phyloP scores from a whole-genome alignment of 2,888 invertebrate species.

The Morpho helenor region DNA sequence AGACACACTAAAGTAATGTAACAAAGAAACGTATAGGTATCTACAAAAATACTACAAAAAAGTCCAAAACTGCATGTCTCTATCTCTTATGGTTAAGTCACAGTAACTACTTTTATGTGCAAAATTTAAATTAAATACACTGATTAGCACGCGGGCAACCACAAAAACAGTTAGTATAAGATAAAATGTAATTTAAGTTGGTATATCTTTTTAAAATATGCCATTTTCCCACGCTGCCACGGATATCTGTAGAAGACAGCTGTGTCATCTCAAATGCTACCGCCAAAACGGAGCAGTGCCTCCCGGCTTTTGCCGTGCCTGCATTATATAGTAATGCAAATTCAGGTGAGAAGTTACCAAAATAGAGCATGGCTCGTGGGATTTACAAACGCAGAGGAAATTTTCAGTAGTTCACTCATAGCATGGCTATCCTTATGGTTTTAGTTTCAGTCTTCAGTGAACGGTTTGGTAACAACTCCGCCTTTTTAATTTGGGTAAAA shows the following conservation, averaged over 20 bases:
- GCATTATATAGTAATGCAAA: conserved; percentile 68
- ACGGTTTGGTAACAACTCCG: conserved; percentile 1
- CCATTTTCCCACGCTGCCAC: conserved; percentile 50
- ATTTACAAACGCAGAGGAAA: not conserved
- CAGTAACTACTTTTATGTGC: too few species aligned
- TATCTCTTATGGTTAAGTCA: too few species aligned
- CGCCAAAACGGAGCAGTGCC: conserved; percentile 65
- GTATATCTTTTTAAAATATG: conserved; percentile 3
- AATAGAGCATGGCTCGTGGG: conserved; percentile 45
- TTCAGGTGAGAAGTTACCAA: conserved; percentile 73
- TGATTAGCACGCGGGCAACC: too few species aligned
- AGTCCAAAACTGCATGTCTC: too few species aligned
- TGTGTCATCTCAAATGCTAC: conserved; percentile 70
- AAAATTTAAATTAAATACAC: too few species aligned
- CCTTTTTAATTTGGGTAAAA: not conserved
- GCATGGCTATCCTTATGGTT: conserved; percentile 11
- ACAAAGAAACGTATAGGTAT: too few species aligned
- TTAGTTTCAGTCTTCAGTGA: not conserved
- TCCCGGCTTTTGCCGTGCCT: conserved; percentile 65
- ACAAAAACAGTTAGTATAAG: too few species aligned
- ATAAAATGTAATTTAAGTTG: too few species aligned
- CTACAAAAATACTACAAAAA: too few species aligned
- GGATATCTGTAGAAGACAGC: conserved; percentile 61
- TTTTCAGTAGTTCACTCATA: conserved; percentile 2
- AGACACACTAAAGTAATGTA: too few species aligned